These are phyloP conservation scores for Panagrolaimus sp. DNA, from an alignment of 1,140 invertebrate genomes.

Conservation along the genomic window DNA sequence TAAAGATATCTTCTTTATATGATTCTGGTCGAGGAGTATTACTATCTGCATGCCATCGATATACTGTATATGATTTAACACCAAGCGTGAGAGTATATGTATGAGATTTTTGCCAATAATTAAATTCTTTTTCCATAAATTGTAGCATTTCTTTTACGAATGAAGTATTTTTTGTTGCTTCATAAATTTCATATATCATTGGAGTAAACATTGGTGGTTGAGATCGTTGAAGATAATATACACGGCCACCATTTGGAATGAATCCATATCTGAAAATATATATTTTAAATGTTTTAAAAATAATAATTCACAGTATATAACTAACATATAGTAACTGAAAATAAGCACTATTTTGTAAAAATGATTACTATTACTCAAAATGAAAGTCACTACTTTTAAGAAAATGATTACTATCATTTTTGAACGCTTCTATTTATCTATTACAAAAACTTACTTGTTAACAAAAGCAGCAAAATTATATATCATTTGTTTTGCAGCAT, in stretches of 20 bases:
- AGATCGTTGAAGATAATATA: slow-evolving; percentile 63
- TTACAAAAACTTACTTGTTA: slow-evolving; percentile 68
- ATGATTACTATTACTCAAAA: too few relatives aligned
- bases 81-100: slow-evolving; percentile 42
- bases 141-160: slow-evolving; percentile 68
- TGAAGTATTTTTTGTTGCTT: slow-evolving; percentile 66
- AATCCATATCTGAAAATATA: slow-evolving; percentile 65
- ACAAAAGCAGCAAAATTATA: slow-evolving; percentile 21
- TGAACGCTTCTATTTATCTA: too few relatives aligned
- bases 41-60: slow-evolving; percentile 61
- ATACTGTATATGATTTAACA: slow-evolving; percentile 19
- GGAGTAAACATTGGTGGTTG: slow-evolving; percentile 77
- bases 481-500: slow-evolving; percentile 72
- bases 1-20: slow-evolving; percentile 40
- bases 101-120: slow-evolving; percentile 63
- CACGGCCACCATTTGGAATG: slow-evolving; percentile 35
- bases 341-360: too few relatives aligned
- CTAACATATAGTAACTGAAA: too few relatives aligned
- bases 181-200: slow-evolving; percentile 73
- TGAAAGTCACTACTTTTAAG: too few relatives aligned
- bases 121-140: slow-evolving; percentile 70
- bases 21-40: slow-evolving; percentile 62
- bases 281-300: too few relatives aligned
- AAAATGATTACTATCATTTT: too few relatives aligned
- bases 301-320: slow-evolving; percentile 84